These are phyloP conservation scores for Cryptus armator DNA, from an alignment of 2,888 invertebrate genomes.

Conservation along the genomic window DNA sequence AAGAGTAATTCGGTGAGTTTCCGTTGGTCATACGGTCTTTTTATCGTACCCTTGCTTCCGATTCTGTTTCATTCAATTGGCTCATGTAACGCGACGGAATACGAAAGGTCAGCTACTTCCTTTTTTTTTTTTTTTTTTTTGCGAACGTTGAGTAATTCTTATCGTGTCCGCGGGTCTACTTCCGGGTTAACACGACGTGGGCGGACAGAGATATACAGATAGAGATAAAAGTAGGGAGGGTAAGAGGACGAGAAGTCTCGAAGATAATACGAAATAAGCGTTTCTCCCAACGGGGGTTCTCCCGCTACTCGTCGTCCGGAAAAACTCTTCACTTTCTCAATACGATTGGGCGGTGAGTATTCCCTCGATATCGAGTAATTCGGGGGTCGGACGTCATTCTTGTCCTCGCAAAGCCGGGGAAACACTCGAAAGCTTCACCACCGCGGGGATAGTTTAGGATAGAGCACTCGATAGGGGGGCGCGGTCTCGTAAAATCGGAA, in stretches of 20 bases:
- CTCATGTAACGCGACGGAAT: background rate
- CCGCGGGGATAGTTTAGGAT: constrained; percentile 38
- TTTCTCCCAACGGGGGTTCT: background rate
- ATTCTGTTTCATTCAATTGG: background rate
- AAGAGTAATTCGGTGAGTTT: too few species aligned
- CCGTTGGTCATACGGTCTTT: too few species aligned
- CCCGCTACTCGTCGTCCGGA: too few species aligned
- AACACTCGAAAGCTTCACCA: background rate
- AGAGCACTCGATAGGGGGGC: constrained; percentile 14
- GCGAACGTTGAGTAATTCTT: background rate
- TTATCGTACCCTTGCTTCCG: too few species aligned
- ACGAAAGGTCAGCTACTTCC: background rate
- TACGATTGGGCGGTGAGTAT: too few species aligned
- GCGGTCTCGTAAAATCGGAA: constrained; percentile 9
- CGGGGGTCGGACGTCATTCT: constrained; percentile 1
- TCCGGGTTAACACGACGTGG: background rate
- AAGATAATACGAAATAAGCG: constrained; percentile 11
- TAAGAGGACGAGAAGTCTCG: too few species aligned
- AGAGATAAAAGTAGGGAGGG: background rate
- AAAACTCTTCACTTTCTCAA: too few species aligned
- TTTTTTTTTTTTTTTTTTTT: background rate
- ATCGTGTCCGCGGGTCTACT: background rate
- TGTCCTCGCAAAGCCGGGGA: background rate
- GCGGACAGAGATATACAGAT: constrained; percentile 1
- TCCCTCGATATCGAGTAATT: background rate